Base-by-base conservation (phyloP, 2,888 invertebrate genomes). In the Electrophaes corylata region DNA sequence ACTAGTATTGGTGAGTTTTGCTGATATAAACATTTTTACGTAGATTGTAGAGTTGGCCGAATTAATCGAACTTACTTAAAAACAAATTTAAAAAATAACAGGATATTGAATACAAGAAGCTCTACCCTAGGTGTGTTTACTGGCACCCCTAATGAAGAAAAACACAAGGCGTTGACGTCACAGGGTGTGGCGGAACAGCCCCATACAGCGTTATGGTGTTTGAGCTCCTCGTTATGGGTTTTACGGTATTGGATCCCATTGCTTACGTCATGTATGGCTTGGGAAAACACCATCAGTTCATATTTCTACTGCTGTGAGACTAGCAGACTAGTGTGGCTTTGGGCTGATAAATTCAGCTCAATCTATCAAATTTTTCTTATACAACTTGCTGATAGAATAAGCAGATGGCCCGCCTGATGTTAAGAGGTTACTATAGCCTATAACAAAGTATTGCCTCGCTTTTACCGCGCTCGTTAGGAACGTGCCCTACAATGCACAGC, bases 141-240 rank as follows among this genome's bases (percentile, higher is more conserved):
- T 37, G 23, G 10, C 52, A 52, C 44, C 44, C 52, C 52, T 52
- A 10, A 2, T 8, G 29, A 46, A 46, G 46, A 40, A 41, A n/a
- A 33, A 41, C 41, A 35, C 48, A 55, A 56, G 39, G 33, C 6
- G 26, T 11, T 60, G 59, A 60, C 55, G 59, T 55, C 59, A 60
- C 45, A 46, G 39, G 59, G 59, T 8, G 59, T 29, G 59, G 40
- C 12, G 26, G 49, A 55, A 46, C 56, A 40, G 33, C 50, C 35
- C 46, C 41, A 39, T 19, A 39, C 41, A 20, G 31, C 10, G 59
- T 59, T 59, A 59, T 48, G 50, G 44, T 60, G 60, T 60, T 60
- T 60, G 60, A 56, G 45, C 45, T 45, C 12, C 57, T 33, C 58
- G 53, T 53, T 58, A 54, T 29, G 29, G 52, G 52, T 12, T 40